Evolutionary conservation across 2,113 vertebrate genomes (phyloP), one percentile per base, ranked within the genome.

Genomic region (Lampris megalopsis): DNA sequence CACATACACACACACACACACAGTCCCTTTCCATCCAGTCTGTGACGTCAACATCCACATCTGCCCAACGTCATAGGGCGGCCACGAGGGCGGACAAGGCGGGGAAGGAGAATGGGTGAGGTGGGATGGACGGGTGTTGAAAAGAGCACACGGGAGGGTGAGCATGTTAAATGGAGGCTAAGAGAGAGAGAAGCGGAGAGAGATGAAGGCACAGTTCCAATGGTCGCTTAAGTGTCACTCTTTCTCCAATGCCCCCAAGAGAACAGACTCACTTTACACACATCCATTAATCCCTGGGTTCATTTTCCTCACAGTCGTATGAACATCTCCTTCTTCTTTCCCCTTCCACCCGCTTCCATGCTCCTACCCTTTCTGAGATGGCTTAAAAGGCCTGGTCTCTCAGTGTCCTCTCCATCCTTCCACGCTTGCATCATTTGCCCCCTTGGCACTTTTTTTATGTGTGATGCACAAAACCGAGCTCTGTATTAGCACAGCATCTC

Each of bases 11-110:
- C 24, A 24, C 24, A 24, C 38, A 2, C 56, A 24, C 35, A 54
- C 42, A 38, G 3, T 48, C 50, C 77, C 42, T 58, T 24, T 58
- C 41, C 69, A 63, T 50, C 58, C 68, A 66, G 47, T 67, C 71
- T 9, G 58, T 74, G 82, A 87, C 69, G 83, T 75, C 81, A 71
- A 77, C 79, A 71, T 85, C 75, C 65, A 76, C 72, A 73, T 85
- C 81, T 85, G 84, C 61, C 37, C 62, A 2, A 61, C 87, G 75
- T 91, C 88, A 88, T 71, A 78, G 83, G 66, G 58, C 80, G 71
- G 63, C 81, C 78, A 6, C 66, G 49, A 77, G 75, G 68, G 75
- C 79, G 75, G 82, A 79, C 24, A 45, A 63, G 63, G 42, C 50
- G 68, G 47, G 56, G 24, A 10, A 49, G 48, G 67, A 1, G 41